These are phyloP conservation scores for Drymonia ruficornis DNA, from an alignment of 2,888 invertebrate genomes.

Conservation along the genomic window DNA sequence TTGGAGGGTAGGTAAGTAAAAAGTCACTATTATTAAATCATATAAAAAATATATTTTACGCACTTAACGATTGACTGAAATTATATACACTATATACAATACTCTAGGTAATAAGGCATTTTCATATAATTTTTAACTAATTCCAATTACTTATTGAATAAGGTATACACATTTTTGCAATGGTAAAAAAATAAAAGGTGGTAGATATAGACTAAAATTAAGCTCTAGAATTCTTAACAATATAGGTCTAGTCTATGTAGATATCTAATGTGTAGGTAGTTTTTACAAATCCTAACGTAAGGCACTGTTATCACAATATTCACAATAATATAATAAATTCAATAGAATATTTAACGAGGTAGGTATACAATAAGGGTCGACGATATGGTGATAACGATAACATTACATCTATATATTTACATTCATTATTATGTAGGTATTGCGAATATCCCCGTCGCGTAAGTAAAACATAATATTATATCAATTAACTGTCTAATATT, in stretches of 20 bases:
- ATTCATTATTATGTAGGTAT: conserved; percentile 32
- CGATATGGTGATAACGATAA: conserved; percentile 6
- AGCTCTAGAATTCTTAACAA: no score
- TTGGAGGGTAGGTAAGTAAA: conserved; percentile 5
- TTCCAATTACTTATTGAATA: conserved; percentile 6
- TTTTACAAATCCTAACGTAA: conserved; percentile 40
- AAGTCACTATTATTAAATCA: conserved; percentile 17
- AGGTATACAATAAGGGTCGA: conserved; percentile 22
- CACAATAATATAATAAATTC: conserved; percentile 20
- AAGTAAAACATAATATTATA: background rate
- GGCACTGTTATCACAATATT: conserved; percentile 72
- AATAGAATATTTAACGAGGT: conserved; percentile 38
- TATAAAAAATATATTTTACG: conserved; percentile 40
- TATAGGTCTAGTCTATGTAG: no score
- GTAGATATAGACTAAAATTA: no score
- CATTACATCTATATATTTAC: conserved; percentile 18
- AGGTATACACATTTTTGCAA: conserved; percentile 4
- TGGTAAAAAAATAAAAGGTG: background rate
- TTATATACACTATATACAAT: conserved; percentile 40
- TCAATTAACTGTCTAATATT: conserved; percentile 1
- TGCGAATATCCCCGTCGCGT: conserved; percentile 39
- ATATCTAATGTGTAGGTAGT: background rate
- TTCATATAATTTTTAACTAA: conserved; percentile 8
- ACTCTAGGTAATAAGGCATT: conserved; percentile 18
- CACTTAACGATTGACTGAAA: conserved; percentile 32